phyloP scores from a whole-genome alignment of 2,113 vertebrate species.

The Rattus rattus region DNA sequence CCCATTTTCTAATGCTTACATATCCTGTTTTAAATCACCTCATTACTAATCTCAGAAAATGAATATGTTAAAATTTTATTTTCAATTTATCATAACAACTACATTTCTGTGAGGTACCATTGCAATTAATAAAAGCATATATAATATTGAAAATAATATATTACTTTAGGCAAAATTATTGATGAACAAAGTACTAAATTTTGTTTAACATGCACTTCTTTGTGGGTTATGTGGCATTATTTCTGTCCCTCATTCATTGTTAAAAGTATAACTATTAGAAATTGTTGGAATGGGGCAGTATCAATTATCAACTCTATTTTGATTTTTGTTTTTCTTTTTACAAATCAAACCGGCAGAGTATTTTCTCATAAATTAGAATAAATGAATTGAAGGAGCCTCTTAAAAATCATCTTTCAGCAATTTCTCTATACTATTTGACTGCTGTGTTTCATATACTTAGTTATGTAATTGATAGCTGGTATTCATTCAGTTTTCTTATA shows the following conservation, averaged over 20 bases:
- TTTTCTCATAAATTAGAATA: not conserved
- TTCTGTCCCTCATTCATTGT: not conserved
- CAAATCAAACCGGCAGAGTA: not conserved
- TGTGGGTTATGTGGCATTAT: not conserved
- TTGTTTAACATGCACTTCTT: slow-evolving; percentile 30
- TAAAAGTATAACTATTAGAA: slow-evolving; percentile 17
- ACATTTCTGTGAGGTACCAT: not conserved
- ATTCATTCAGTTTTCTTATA: slow-evolving; percentile 21
- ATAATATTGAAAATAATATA: slow-evolving; percentile 11
- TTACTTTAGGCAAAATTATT: slow-evolving; percentile 11
- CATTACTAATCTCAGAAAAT: not conserved
- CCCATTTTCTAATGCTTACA: slow-evolving; percentile 36
- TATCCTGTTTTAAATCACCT: not conserved
- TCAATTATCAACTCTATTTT: not conserved
- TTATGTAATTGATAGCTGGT: not conserved
- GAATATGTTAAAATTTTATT: not conserved
- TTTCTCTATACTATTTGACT: slow-evolving; percentile 18
- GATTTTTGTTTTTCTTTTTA: not conserved
- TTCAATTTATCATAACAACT: not conserved
- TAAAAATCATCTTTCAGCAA: not conserved
- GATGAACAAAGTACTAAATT: not conserved
- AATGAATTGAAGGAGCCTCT: not conserved
- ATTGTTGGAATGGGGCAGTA: slow-evolving; percentile 31
- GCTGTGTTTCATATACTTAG: not conserved
- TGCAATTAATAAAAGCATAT: not conserved